These are phyloP conservation scores for Lacanobia wlatinum DNA, from an alignment of 2,888 invertebrate species.

Conservation along the genomic window DNA sequence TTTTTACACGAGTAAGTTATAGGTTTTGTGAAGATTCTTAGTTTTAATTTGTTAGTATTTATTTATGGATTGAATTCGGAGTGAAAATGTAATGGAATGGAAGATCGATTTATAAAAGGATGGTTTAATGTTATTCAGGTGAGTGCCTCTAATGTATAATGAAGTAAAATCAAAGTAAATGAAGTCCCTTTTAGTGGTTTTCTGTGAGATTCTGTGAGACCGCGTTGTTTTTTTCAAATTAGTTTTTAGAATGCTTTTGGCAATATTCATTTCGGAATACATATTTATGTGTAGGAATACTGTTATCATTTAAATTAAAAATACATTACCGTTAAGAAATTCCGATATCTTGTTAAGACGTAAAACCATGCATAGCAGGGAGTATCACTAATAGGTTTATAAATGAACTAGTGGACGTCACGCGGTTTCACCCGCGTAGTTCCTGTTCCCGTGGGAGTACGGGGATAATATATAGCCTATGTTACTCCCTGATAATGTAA, in stretches of 20 bases:
- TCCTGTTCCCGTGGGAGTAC: no score
- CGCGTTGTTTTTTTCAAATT: background rate
- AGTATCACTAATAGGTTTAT: background rate
- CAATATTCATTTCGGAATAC: no score
- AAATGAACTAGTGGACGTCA: no score
- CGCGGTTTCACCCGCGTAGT: no score
- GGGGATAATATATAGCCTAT: no score
- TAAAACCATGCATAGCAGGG: no score
- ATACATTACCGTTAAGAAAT: no score
- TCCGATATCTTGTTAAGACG: no score
- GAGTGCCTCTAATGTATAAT: background rate
- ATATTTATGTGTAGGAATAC: no score
- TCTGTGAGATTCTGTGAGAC: background rate
- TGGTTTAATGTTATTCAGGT: background rate
- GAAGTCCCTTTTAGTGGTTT: background rate
- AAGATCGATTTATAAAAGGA: background rate
- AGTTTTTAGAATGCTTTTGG: no score
- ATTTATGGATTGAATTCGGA: slow-evolving; percentile 26
- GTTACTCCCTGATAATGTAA: no score
- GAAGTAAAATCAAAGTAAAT: background rate
- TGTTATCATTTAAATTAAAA: no score
- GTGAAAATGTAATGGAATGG: background rate
- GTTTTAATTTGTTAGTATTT: slow-evolving; percentile 49
- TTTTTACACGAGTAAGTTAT: slow-evolving; percentile 51
- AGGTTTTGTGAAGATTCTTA: slow-evolving; percentile 39